Conservation (phyloP, 2,888 invertebrate species). For the Tipula lateralis region DNA sequence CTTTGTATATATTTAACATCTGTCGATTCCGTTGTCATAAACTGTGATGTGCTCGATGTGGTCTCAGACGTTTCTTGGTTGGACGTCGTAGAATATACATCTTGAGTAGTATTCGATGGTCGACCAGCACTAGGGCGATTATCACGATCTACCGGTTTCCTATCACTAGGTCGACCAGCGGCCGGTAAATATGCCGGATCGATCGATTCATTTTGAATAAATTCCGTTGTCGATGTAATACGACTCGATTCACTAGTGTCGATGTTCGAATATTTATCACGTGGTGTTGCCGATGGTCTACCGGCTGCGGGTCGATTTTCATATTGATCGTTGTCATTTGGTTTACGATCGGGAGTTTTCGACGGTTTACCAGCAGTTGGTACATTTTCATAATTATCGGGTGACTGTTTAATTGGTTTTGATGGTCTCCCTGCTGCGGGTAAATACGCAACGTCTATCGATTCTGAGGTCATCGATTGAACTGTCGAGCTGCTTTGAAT, state of each 20-base stretch:
- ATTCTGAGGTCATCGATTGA: background rate
- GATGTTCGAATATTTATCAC: background rate
- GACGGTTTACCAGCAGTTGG: background rate
- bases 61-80: background rate
- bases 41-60: background rate
- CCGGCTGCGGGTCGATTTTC: background rate
- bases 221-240: background rate
- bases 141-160: background rate
- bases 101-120: background rate
- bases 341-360: background rate
- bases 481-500: background rate
- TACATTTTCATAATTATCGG: background rate
- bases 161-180: background rate
- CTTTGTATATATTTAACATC: background rate
- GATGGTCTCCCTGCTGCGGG: slow-evolving; percentile 3
- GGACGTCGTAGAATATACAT: background rate
- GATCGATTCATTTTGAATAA: background rate
- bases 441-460: background rate
- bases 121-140: background rate
- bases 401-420: background rate
- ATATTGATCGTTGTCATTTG: background rate
- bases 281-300: background rate
- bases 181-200: background rate
- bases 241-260: background rate
- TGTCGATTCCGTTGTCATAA: background rate